These are phyloP conservation scores for Remorina albescens DNA, from an alignment of 2,797 vertebrate genomes.

Conservation along the genomic window DNA sequence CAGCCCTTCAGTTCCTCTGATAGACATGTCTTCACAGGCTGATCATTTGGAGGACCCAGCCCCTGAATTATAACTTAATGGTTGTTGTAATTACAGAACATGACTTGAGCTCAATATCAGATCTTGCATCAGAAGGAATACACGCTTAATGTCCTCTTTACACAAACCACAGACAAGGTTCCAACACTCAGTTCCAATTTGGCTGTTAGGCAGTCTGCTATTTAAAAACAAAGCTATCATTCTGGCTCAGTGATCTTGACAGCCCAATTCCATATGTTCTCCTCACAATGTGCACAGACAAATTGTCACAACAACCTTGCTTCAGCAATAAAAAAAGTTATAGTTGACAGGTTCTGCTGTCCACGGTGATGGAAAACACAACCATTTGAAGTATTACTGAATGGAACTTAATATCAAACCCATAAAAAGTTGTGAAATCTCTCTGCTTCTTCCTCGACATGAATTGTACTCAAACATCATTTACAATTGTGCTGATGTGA, in stretches of 20 bases:
- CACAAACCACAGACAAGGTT: conserved; percentile 33
- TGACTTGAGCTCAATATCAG: conserved; percentile 13
- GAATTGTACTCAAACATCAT: conserved; percentile 22
- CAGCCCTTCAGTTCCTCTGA: conserved; percentile 9
- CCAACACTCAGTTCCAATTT: conserved; percentile 62
- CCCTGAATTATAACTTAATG: conserved; percentile 12
- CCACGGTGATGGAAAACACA: conserved; percentile 12
- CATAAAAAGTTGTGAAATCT: conserved; percentile 35
- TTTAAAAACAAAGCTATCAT: conserved; percentile 69
- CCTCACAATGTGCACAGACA: conserved; percentile 50
- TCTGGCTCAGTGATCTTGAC: conserved; percentile 64
- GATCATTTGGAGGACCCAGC: not conserved
- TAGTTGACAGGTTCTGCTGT: conserved; percentile 45
- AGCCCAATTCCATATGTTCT: conserved; percentile 64
- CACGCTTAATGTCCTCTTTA: conserved; percentile 15
- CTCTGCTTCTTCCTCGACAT: conserved; percentile 20
- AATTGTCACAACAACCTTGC: conserved; percentile 63
- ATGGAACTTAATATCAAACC: conserved; percentile 42
- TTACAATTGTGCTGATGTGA: conserved; percentile 15
- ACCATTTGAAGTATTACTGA: conserved; percentile 26
- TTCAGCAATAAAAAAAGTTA: conserved; percentile 51
- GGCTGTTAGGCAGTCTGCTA: conserved; percentile 58
- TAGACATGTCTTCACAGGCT: not conserved
- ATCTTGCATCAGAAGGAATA: conserved; percentile 29
- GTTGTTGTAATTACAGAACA: conserved; percentile 23